phyloP scores from a whole-genome alignment of 2,113 vertebrate genomes.

The Pelusios castaneus region DNA sequence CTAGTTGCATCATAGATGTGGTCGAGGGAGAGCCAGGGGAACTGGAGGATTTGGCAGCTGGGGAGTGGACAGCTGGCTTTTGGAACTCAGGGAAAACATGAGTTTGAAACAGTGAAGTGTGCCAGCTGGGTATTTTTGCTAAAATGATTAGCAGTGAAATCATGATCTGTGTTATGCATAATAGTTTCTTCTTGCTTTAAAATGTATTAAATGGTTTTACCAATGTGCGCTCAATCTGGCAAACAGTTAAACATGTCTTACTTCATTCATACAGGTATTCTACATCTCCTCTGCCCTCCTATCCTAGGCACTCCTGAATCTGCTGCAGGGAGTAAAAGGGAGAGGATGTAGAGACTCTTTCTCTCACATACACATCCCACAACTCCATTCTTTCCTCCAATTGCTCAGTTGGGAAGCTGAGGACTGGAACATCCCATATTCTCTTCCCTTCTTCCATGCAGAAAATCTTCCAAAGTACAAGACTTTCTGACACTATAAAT shows the following conservation, averaged over 20 bases:
- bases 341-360: not conserved
- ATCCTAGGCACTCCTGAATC: conserved; percentile 4
- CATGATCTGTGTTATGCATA: not conserved
- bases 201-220: not conserved
- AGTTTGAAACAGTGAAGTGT: not conserved
- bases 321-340: not conserved
- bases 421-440: not conserved
- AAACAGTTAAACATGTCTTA: not conserved
- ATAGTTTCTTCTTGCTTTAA: not conserved
- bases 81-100: no score
- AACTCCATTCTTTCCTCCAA: not conserved
- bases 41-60: no score
- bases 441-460: not conserved
- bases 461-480: not conserved
- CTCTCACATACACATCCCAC: not conserved
- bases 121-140: not conserved
- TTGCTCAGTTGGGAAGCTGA: not conserved
- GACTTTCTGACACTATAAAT: not conserved
- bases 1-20: no score
- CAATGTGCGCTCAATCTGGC: not conserved
- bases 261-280: not conserved
- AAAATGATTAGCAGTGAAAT: not conserved
- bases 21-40: no score
- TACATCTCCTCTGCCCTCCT: not conserved
- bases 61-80: no score